Percentiles rank a stretch among this genome's conserved stretches.
Conservation (phyloP, 2,797 vertebrate species). For the Cetoscarus ocellatus region DNA sequence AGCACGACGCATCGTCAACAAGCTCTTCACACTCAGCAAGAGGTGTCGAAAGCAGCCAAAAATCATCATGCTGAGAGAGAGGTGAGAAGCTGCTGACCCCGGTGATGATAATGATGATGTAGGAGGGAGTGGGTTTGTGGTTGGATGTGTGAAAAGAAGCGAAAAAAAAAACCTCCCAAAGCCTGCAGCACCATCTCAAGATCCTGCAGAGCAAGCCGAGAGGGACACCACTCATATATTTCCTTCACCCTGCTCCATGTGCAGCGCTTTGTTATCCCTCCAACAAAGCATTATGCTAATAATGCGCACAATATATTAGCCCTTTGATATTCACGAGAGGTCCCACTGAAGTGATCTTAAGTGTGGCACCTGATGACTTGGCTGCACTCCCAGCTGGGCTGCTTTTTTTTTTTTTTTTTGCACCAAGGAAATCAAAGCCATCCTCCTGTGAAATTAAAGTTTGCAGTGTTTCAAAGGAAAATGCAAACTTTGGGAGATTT, state of each 20-base stretch:
- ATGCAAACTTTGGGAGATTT: conserved; percentile 34
- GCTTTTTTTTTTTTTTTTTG: conserved; percentile 30
- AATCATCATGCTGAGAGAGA: conserved; percentile 91
- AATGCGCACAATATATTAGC: conserved; percentile 53
- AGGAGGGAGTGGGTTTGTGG: not conserved
- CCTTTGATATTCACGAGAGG: conserved; percentile 66
- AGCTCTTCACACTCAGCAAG: conserved; percentile 97
- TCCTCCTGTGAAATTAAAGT: conserved; percentile 75
- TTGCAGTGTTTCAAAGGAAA: conserved; percentile 62
- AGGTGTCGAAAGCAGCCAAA: conserved; percentile 93
- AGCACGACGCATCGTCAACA: conserved; percentile 91
- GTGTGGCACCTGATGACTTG: conserved; percentile 75
- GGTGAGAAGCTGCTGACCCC: conserved; percentile 86
- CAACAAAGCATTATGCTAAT: conserved; percentile 75
- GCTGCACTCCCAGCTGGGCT: conserved; percentile 61
- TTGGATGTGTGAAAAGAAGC: conserved; percentile 33
- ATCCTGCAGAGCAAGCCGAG: conserved; percentile 49
- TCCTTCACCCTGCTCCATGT: conserved; percentile 23
- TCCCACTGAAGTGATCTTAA: conserved; percentile 54
- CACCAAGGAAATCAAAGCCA: conserved; percentile 72
- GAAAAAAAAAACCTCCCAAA: conserved; percentile 26
- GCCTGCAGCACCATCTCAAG: conserved; percentile 48
- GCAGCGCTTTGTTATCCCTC: conserved; percentile 60
- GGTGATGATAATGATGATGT: conserved; percentile 7
- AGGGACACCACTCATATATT: conserved; percentile 58